phyloP scores from a whole-genome alignment of 2,113 vertebrate genomes.

The Datnioides undecimradiatus region DNA sequence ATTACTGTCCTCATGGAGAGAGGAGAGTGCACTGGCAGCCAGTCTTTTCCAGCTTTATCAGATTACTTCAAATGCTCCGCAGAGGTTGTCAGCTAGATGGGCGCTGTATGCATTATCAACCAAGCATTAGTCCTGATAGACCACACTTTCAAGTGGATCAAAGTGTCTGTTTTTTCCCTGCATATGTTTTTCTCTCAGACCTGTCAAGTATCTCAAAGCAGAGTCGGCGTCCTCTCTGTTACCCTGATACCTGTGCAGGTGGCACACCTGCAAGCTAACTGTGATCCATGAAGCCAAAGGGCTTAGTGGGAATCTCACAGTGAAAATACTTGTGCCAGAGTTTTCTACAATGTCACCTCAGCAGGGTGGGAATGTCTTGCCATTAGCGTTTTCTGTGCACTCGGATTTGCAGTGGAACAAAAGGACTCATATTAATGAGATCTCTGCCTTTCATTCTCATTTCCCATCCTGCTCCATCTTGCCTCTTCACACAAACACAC shows the following conservation, averaged over 20 bases:
- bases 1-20: conserved; percentile 66
- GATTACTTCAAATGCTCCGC: conserved; percentile 70
- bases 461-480: neutral
- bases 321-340: neutral
- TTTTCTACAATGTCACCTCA: conserved; percentile 37
- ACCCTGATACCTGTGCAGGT: conserved; percentile 21
- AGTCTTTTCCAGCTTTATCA: conserved; percentile 66
- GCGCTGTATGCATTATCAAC: conserved; percentile 56
- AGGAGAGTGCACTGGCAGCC: conserved; percentile 63
- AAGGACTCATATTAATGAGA: conserved; percentile 38
- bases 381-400: neutral
- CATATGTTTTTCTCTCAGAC: neutral
- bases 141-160: conserved; percentile 53
- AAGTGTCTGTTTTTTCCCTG: conserved; percentile 7
- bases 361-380: neutral
- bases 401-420: conserved; percentile 36
- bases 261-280: conserved; percentile 10
- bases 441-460: conserved; percentile 30
- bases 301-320: conserved; percentile 6
- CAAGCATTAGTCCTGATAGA: conserved; percentile 58
- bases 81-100: conserved; percentile 52
- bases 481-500: conserved; percentile 16
- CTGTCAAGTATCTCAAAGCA: conserved; percentile 6
- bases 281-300: neutral
- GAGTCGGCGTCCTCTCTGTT: neutral